These are phyloP conservation scores for Drosophila tristis DNA, from an alignment of 1,140 invertebrate genomes.

Conservation along the genomic window DNA sequence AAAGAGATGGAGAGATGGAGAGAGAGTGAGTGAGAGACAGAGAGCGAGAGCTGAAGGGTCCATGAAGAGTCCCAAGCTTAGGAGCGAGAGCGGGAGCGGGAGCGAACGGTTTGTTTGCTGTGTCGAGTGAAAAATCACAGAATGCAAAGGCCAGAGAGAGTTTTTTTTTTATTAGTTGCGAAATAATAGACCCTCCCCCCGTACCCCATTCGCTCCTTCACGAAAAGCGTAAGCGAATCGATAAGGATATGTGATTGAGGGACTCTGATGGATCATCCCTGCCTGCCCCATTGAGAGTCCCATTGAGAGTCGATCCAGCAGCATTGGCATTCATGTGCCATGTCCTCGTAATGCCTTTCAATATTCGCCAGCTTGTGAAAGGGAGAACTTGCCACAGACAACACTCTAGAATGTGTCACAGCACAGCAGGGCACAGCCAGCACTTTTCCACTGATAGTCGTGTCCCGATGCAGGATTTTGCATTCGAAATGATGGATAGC, in stretches of 20 bases:
- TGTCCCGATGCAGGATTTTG: conserved; percentile 13
- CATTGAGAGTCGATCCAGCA: too few relatives aligned
- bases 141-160: conserved; percentile 22
- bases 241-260: too few relatives aligned
- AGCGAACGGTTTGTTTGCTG: conserved; percentile 12
- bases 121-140: conserved; percentile 73
- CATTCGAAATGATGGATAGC: background rate
- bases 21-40: background rate
- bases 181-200: conserved; percentile 40
- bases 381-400: conserved; percentile 12
- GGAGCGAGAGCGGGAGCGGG: conserved; percentile 18
- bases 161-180: conserved; percentile 22
- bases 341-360: too few relatives aligned
- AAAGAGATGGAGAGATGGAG: conserved; percentile 6
- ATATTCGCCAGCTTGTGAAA: conserved; percentile 11
- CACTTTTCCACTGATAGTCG: conserved; percentile 8
- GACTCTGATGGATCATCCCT: too few relatives aligned
- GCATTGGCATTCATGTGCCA: conserved; percentile 9
- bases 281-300: too few relatives aligned
- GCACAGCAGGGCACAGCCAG: too few relatives aligned
- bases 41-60: conserved; percentile 23
- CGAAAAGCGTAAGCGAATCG: background rate
- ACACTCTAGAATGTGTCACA: too few relatives aligned
- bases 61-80: background rate
- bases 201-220: background rate